These are phyloP conservation scores for Xanthia icteritia DNA, from an alignment of 2,888 invertebrate species.

Conservation along the genomic window DNA sequence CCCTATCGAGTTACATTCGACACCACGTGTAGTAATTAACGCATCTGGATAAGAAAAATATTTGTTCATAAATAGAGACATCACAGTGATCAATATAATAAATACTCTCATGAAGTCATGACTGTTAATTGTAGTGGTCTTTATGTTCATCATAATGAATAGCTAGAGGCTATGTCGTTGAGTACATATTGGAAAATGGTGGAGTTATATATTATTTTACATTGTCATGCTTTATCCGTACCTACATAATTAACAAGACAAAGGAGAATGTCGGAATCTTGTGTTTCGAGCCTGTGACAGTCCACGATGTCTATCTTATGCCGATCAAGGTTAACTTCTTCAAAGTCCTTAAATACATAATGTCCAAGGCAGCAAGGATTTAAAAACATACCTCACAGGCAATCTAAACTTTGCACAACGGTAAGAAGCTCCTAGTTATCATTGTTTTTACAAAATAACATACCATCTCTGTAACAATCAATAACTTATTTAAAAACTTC, in stretches of 20 bases:
- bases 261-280: background rate
- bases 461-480: background rate
- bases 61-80: slow-evolving; percentile 14
- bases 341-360: background rate
- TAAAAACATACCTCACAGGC: background rate
- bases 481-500: background rate
- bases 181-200: background rate
- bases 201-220: background rate
- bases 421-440: background rate
- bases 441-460: background rate
- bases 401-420: background rate
- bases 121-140: background rate
- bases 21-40: slow-evolving; percentile 25
- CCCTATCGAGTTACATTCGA: slow-evolving; percentile 44
- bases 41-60: slow-evolving; percentile 3
- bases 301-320: background rate
- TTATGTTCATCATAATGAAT: background rate
- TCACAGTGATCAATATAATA: slow-evolving; percentile 2
- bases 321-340: background rate
- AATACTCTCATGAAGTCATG: background rate
- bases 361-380: background rate
- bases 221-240: too few relatives aligned
- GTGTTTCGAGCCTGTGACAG: background rate
- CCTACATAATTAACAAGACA: too few relatives aligned
- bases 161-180: background rate